Conservation (phyloP, 23 tunicate genomes). For the Ascidia mentula region DNA sequence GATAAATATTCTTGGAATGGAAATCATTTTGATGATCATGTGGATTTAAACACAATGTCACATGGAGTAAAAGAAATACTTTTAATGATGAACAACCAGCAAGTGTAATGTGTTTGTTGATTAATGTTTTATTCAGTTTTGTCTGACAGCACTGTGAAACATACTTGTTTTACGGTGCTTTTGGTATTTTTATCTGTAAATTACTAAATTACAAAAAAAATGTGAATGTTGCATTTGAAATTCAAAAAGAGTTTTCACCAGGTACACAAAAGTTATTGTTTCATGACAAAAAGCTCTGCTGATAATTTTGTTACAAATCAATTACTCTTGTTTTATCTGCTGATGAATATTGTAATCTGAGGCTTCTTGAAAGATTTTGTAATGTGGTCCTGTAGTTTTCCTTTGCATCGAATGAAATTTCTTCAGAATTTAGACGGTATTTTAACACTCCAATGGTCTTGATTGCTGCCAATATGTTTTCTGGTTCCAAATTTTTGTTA, state of each 20-base stretch:
- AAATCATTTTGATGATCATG: constrained; percentile 28
- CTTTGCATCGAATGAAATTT: not conserved
- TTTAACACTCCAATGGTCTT: not conserved
- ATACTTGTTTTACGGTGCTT: not conserved
- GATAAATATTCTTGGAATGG: constrained; percentile 40
- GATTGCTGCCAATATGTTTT: not conserved
- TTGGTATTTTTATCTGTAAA: no score
- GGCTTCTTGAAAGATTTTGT: not conserved
- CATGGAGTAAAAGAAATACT: constrained; percentile 22
- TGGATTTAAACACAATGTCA: constrained; percentile 27
- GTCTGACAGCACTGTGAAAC: not conserved
- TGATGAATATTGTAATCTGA: no score
- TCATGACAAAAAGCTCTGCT: no score
- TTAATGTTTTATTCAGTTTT: not conserved
- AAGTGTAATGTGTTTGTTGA: not conserved
- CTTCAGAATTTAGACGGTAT: not conserved
- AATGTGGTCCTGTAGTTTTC: not conserved
- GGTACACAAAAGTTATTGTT: no score
- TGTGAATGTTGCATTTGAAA: no score
- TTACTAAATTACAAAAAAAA: no score
- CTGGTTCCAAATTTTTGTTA: not conserved
- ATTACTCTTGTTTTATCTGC: no score
- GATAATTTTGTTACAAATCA: no score
- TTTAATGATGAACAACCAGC: not conserved
- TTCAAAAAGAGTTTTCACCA: no score